Evolutionary conservation across 2,113 vertebrate species (phyloP).

Genomic region (Protobothrops flavoviridis): DNA sequence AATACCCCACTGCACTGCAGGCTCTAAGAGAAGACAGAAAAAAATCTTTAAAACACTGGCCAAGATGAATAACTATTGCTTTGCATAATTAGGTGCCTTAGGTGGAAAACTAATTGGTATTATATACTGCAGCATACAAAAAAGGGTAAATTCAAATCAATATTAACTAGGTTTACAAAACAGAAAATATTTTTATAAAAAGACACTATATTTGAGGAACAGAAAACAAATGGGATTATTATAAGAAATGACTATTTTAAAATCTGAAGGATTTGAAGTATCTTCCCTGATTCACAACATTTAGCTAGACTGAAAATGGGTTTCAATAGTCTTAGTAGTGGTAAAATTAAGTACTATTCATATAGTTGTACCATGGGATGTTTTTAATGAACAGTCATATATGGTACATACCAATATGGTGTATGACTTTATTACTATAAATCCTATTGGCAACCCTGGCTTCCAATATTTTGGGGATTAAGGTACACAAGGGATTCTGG

Average conservation of each 20-base stretch:
- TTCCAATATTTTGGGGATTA: neutral
- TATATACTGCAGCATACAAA: constrained; percentile 6
- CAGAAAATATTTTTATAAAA: neutral
- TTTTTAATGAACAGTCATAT: neutral
- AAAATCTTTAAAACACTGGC: neutral
- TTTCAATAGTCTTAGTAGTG: neutral
- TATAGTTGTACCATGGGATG: neutral
- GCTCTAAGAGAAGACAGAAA: constrained; percentile 10
- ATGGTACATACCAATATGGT: neutral
- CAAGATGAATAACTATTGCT: neutral
- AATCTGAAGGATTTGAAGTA: neutral
- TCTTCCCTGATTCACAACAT: neutral
- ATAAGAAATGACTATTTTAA: neutral
- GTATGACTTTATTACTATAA: neutral
- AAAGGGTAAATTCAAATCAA: neutral
- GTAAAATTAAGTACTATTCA: neutral
- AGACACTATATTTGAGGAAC: neutral
- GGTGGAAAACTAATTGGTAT: constrained; percentile 10
- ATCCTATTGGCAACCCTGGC: neutral
- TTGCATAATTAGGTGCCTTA: constrained; percentile 21
- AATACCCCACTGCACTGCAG: constrained; percentile 21
- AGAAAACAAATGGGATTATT: neutral
- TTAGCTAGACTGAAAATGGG: neutral
- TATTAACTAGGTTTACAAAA: constrained; percentile 19
- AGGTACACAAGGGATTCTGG: neutral